Evolutionary conservation across 2,113 vertebrate genomes (phyloP).

Genomic region (Gulo gulo): DNA sequence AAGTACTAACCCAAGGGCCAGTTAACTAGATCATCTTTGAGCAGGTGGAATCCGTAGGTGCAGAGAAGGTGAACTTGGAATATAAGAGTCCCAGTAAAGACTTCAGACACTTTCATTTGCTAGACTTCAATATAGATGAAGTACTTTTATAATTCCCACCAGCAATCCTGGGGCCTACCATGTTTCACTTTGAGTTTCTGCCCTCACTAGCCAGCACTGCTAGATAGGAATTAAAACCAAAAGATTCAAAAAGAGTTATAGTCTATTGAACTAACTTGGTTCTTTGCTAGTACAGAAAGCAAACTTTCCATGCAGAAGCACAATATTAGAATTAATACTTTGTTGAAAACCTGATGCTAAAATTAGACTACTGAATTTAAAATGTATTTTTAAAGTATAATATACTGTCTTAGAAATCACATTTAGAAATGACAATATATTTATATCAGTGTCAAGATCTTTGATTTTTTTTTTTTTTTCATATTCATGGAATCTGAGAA

Average conservation of each 20-base stretch:
- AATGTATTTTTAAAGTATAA: neutral
- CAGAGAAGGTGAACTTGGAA: neutral
- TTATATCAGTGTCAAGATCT: neutral
- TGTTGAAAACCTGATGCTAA: slow-evolving; percentile 2
- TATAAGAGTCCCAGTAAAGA: neutral
- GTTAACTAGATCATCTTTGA: neutral
- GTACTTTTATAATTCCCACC: neutral
- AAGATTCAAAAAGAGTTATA: neutral
- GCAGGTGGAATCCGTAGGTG: neutral
- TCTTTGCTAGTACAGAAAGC: neutral
- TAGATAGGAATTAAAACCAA: neutral
- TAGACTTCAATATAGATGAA: neutral
- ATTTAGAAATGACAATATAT: neutral
- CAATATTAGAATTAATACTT: neutral
- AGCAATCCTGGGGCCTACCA: neutral
- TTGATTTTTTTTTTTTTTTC: neutral
- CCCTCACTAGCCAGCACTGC: neutral
- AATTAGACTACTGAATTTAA: neutral
- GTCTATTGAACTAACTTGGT: neutral
- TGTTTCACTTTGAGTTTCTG: neutral
- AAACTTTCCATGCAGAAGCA: neutral
- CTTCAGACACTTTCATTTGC: neutral
- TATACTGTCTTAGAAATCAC: neutral
- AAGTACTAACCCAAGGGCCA: neutral
- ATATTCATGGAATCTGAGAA: neutral